Percentiles rank a stretch among this genome's conserved stretches.
Conservation (phyloP, 30 jellyfish, hydroid and myxozoan genomes). For the Chironex yamaguchii region DNA sequence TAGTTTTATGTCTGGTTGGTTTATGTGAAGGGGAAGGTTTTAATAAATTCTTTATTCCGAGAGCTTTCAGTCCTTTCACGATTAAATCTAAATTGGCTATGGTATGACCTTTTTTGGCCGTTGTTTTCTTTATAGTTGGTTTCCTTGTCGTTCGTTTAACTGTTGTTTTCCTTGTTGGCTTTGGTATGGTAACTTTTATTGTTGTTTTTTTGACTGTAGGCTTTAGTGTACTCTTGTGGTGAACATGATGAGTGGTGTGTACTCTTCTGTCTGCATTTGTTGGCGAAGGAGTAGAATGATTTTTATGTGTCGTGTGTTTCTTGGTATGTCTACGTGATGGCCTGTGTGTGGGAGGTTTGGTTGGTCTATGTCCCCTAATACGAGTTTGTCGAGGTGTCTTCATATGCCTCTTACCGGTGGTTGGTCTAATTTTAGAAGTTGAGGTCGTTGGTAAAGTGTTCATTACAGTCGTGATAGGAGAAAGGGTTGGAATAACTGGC, state of each 20-base stretch:
- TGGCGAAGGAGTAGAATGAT: constrained; percentile 21
- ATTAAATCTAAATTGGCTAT: constrained; percentile 78
- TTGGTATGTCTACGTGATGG: not conserved
- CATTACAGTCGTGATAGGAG: too few species aligned
- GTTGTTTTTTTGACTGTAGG: too few species aligned
- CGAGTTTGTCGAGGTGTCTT: too few species aligned
- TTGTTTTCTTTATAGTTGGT: constrained; percentile 5
- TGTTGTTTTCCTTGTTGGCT: too few species aligned
- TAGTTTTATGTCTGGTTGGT: constrained; percentile 46
- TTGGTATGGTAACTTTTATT: too few species aligned
- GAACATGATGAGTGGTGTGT: too few species aligned
- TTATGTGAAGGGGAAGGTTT: constrained; percentile 51
- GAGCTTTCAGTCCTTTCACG: constrained; percentile 83
- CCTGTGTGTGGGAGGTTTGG: not conserved
- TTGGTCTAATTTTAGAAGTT: too few species aligned
- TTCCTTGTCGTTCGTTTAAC: not conserved
- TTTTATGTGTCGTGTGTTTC: constrained; percentile 11
- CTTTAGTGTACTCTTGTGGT: too few species aligned
- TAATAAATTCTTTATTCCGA: constrained; percentile 53
- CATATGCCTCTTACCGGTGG: too few species aligned
- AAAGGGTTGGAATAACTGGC: not conserved
- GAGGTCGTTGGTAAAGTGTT: too few species aligned
- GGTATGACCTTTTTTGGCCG: constrained; percentile 63
- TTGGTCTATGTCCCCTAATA: too few species aligned
- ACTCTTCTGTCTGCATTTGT: not conserved